These are phyloP conservation scores for Emberiza fucata DNA, from an alignment of 2,113 vertebrate species.

Conservation along the genomic window DNA sequence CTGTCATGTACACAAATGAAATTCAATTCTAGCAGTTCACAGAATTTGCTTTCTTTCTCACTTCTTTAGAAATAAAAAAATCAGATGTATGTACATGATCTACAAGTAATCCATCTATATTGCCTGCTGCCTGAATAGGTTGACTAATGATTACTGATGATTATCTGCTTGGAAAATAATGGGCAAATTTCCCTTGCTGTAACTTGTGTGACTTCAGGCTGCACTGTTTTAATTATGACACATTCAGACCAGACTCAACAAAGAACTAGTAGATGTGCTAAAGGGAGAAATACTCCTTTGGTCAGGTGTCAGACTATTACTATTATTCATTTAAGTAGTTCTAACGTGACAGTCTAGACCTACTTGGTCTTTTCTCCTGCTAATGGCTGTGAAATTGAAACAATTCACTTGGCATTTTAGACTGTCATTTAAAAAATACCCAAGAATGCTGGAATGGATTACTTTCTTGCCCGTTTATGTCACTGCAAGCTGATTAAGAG, in stretches of 20 bases:
- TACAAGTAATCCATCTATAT: conserved; percentile 28
- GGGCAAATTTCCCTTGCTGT: conserved; percentile 12
- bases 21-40: background rate
- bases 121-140: conserved; percentile 5
- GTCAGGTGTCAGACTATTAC: conserved; percentile 12
- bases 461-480: conserved; percentile 19
- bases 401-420: conserved; percentile 44
- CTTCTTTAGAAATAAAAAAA: background rate
- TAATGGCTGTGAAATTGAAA: conserved; percentile 48
- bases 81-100: background rate
- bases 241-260: background rate
- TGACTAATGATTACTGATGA: conserved; percentile 43
- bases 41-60: background rate
- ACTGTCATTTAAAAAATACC: conserved; percentile 15
- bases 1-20: background rate
- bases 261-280: background rate
- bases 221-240: conserved; percentile 22
- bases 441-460: background rate
- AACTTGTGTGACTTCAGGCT: conserved; percentile 10
- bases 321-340: conserved; percentile 60
- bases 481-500: background rate
- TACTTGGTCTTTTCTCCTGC: conserved; percentile 37
- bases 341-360: background rate
- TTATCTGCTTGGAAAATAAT: conserved; percentile 36
- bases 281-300: conserved; percentile 14